Percentiles rank a stretch among this genome's conserved stretches.
Conservation (phyloP, 92 coral and sea anemone species). For the Zoanthus gigantus region DNA sequence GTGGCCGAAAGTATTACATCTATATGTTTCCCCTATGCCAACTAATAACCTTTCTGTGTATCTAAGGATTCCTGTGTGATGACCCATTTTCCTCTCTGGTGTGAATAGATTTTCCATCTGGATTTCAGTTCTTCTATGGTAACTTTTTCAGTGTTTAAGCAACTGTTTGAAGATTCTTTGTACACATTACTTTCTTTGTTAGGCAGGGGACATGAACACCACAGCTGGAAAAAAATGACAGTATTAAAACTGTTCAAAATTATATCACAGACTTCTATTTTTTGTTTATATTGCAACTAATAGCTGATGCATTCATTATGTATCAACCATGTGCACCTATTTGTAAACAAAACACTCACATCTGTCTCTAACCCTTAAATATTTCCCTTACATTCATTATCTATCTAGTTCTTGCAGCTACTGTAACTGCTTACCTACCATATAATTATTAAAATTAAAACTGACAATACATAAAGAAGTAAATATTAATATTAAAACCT, state of each 20-base stretch:
- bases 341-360: too few relatives aligned
- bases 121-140: conserved; percentile 13
- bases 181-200: neutral
- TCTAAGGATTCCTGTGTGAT: conserved; percentile 25
- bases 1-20: too few relatives aligned
- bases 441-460: too few relatives aligned
- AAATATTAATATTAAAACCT: too few relatives aligned
- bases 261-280: neutral
- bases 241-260: neutral
- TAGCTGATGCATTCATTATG: too few relatives aligned
- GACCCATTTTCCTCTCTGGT: conserved; percentile 78
- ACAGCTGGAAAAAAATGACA: neutral
- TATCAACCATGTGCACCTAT: too few relatives aligned
- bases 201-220: conserved; percentile 27
- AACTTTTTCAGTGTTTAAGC: neutral
- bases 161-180: neutral
- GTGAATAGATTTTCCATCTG: conserved; percentile 32
- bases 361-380: too few relatives aligned
- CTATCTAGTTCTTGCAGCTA: too few relatives aligned
- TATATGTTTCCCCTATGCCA: neutral
- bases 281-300: too few relatives aligned
- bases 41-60: neutral
- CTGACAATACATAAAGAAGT: too few relatives aligned
- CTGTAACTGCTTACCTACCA: too few relatives aligned
- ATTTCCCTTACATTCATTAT: too few relatives aligned